phyloP scores from a whole-genome alignment of 2,113 vertebrate genomes.

The Pedionomus torquatus region DNA sequence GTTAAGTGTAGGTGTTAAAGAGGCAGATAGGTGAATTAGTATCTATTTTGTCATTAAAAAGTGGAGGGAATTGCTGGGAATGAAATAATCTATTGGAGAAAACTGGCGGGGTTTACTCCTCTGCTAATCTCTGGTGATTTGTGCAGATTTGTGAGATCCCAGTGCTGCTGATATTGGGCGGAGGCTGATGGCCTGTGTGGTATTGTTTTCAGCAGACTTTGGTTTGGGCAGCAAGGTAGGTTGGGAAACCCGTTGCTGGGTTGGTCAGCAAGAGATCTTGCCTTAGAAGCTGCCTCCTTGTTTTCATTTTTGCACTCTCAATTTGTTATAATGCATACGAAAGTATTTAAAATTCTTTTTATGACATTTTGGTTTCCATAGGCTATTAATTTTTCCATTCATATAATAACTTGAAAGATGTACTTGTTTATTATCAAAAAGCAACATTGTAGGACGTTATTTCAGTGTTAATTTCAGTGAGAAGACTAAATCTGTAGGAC shows the following conservation, averaged over 20 bases:
- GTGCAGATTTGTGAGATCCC: neutral
- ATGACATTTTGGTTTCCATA: neutral
- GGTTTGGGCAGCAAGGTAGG: neutral
- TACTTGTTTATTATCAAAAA: neutral
- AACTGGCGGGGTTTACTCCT: neutral
- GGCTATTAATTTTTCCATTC: neutral
- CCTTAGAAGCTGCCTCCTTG: neutral
- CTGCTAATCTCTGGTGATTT: neutral
- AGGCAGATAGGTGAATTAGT: neutral
- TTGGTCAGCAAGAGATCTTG: neutral
- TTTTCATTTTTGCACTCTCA: neutral
- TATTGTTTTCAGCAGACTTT: neutral
- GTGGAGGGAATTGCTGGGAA: neutral
- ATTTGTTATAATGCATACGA: neutral
- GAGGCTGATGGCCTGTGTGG: fast-evolving
- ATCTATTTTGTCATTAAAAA: neutral
- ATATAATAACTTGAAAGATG: neutral
- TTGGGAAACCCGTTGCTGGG: neutral
- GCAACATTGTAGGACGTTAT: neutral
- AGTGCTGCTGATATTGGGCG: fast-evolving
- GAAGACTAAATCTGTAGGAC: neutral
- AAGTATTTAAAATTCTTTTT: neutral
- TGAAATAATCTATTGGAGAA: neutral
- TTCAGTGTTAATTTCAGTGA: neutral
- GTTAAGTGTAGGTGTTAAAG: neutral